Base-by-base conservation (phyloP, 1,140 invertebrate genomes). In the Leucophenga varia region DNA sequence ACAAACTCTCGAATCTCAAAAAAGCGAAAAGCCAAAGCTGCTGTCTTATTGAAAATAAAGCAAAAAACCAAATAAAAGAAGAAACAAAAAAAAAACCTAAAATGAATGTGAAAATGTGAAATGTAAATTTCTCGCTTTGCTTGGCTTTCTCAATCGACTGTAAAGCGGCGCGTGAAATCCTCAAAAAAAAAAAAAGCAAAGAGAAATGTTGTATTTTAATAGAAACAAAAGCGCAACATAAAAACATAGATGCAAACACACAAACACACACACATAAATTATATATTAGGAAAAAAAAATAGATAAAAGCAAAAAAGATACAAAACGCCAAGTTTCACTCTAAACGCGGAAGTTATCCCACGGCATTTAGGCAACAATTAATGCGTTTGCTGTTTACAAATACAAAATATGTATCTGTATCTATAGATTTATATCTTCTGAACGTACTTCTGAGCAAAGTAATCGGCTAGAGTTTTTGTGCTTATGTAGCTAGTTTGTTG, bases 261-360 rank as follows among this genome's bases (percentile, higher is more conserved):
- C 7, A 30, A 30, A 30, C 7, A 30, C 7, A 30, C 7, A n/a
- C 7, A 30, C 7, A 30, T 8, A n/a, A 30, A 30, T 7, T 8
- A 30, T 8, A n/a, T 8, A 68, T 68, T 68, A 67, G 63, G 64
- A 67, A 63, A 65, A 59, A n/a, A 35, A 35, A 13, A 16, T 6
- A 35, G 16, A 6, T 13, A n/a, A 30, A 30, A 30, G 32, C 12
- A 35, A 16, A 35, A 16, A 35, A 13, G 25, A 30, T 8, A n/a
- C 7, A 35, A 16, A 65, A 50, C 43, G 52, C 48, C 20, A 28
- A 41, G 25, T 41, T 52, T 49, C 39, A n/a, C 19, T 34, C 16
- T 59, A 59, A 67, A 56, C 68, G 51, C 64, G 63, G 63, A 67
- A 67, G 63, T 68, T 67, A 67, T 67, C 64, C 59, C 63, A 65